Evolutionary conservation across 2,113 vertebrate genomes (phyloP).

Genomic region (Spea multiplicata): DNA sequence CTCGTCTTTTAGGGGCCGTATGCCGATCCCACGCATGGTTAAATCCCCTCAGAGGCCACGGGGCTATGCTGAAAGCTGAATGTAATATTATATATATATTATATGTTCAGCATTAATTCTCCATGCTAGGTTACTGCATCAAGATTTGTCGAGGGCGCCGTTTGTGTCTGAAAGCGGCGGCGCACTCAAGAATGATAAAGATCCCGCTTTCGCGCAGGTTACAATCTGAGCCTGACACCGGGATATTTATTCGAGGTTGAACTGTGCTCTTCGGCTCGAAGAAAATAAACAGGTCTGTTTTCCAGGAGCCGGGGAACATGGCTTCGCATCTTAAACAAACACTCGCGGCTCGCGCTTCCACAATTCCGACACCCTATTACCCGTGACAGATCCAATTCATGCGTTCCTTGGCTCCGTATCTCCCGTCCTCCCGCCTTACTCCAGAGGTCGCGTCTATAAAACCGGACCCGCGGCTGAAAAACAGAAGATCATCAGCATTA

Average conservation of each 20-base stretch:
- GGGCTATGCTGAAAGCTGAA: too few relatives aligned
- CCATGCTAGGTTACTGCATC: too few relatives aligned
- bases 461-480: not conserved
- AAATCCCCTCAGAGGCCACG: too few relatives aligned
- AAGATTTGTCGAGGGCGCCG: too few relatives aligned
- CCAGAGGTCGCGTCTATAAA: not conserved
- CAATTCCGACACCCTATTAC: conserved; percentile 46
- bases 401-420: conserved; percentile 36
- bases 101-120: too few relatives aligned
- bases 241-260: conserved; percentile 29
- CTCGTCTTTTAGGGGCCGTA: too few relatives aligned
- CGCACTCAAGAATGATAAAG: not conserved
- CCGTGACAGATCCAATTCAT: conserved; percentile 47
- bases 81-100: too few relatives aligned
- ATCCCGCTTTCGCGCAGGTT: not conserved
- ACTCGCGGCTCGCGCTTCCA: conserved; percentile 33
- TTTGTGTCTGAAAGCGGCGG: too few relatives aligned
- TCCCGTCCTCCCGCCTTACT: conserved; percentile 13
- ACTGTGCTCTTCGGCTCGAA: conserved; percentile 21
- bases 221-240: conserved; percentile 12
- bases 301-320: conserved; percentile 7
- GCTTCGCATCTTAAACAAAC: conserved; percentile 46
- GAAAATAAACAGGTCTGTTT: conserved; percentile 29
- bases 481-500: conserved; percentile 2
- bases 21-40: too few relatives aligned